These are phyloP conservation scores for Pantherophis alleghaniensis DNA, from an alignment of 2,797 vertebrate genomes.

Conservation along the genomic window DNA sequence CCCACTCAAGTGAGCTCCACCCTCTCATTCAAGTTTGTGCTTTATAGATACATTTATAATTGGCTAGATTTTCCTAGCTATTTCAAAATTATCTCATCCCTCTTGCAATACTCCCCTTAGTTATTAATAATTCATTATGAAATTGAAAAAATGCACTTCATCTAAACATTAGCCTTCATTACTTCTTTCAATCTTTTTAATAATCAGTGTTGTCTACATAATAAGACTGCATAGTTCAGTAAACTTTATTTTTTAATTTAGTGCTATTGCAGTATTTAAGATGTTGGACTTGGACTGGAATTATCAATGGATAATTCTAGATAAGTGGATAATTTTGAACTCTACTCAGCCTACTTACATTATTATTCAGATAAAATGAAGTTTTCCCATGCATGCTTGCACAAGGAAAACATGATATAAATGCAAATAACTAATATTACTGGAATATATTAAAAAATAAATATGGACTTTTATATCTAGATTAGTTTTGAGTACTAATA, in stretches of 20 bases:
- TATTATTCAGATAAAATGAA: neutral
- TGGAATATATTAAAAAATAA: neutral
- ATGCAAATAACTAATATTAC: neutral
- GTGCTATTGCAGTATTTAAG: neutral
- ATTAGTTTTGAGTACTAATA: neutral
- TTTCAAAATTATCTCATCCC: neutral
- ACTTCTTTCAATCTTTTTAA: neutral
- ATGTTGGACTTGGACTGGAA: neutral
- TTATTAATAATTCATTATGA: neutral
- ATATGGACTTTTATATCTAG: neutral
- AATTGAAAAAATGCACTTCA: neutral
- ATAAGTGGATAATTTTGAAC: neutral
- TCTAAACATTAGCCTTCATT: neutral
- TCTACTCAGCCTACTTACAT: neutral
- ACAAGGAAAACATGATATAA: neutral
- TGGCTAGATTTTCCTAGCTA: neutral
- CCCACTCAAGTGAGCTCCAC: neutral
- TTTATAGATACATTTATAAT: neutral
- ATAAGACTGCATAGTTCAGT: neutral
- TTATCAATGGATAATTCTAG: neutral
- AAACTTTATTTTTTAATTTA: neutral
- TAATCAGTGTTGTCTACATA: neutral
- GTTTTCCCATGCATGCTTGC: neutral
- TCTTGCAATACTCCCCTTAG: neutral
- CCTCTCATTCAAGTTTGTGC: neutral